Percentiles rank a stretch among this genome's conserved stretches.
Evolutionary conservation across 2,888 invertebrate genomes (phyloP).

Genomic region (Eupithecia pulchellata): DNA sequence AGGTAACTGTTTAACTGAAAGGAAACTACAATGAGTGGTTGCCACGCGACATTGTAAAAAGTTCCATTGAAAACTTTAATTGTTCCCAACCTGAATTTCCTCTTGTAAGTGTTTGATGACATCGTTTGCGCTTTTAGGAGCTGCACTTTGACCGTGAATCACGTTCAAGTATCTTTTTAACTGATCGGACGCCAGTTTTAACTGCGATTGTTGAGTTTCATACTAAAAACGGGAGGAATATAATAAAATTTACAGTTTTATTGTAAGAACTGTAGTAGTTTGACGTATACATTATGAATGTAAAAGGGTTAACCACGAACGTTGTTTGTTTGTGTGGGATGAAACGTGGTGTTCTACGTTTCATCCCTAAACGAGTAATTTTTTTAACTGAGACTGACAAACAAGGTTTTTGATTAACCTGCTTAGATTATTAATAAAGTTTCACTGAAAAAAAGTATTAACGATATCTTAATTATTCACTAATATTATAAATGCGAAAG

Average conservation of each 20-base stretch:
- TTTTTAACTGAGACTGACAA: background rate
- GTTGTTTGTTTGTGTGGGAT: background rate
- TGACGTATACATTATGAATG: background rate
- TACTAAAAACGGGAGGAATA: conserved; percentile 58
- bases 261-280: background rate
- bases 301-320: background rate
- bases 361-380: background rate
- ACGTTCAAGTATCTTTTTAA: conserved; percentile 88
- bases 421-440: background rate
- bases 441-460: conserved; percentile 10
- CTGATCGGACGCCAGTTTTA: conserved; percentile 82
- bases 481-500: too few relatives aligned
- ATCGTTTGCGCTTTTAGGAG: conserved; percentile 85
- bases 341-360: background rate
- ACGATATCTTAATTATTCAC: too few relatives aligned
- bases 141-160: conserved; percentile 79
- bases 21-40: conserved; percentile 38
- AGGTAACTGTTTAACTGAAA: conserved; percentile 88
- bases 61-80: conserved; percentile 34
- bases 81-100: conserved; percentile 86
- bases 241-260: background rate
- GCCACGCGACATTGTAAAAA: conserved; percentile 39
- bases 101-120: conserved; percentile 90
- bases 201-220: conserved; percentile 76
- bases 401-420: background rate